Evolutionary conservation across 2,888 invertebrate genomes (phyloP).

Genomic region (Scrobipalpa costella): DNA sequence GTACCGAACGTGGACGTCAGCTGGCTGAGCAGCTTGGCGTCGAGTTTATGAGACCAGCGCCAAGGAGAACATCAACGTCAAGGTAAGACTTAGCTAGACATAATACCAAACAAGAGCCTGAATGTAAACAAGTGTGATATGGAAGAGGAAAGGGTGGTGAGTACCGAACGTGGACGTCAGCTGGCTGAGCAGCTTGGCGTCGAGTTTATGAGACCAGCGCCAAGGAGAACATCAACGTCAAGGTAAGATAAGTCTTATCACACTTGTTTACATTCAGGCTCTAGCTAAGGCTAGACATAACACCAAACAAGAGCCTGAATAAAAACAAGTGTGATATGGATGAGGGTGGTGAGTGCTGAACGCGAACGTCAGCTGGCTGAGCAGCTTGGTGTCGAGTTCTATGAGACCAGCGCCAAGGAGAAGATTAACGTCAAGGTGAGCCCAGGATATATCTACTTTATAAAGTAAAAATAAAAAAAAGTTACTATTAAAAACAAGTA

Average conservation of each 20-base stretch:
- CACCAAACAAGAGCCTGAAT: too few species aligned
- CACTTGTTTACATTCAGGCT: too few species aligned
- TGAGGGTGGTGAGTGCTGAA: conserved; percentile 97
- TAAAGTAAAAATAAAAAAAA: conserved; percentile 53
- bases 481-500: conserved; percentile 90
- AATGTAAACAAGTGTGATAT: conserved; percentile 97
- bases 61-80: conserved; percentile 99
- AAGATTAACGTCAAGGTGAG: conserved; percentile 98
- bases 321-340: conserved; percentile 99
- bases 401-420: conserved; percentile 99
- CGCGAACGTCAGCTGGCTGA: conserved; percentile 87
- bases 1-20: conserved; percentile 88
- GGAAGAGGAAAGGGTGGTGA: conserved; percentile 99
- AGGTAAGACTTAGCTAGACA: conserved; percentile 79
- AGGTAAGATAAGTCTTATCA: conserved; percentile 85
- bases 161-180: conserved; percentile 88
- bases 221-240: conserved; percentile 99
- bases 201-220: conserved; percentile 99
- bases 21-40: conserved; percentile 98
- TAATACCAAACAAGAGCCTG: not conserved
- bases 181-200: conserved; percentile 98
- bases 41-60: conserved; percentile 99
- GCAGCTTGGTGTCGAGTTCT: conserved; percentile 98
- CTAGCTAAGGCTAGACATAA: not conserved
- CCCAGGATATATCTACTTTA: not conserved